A percentile compares a stretch with the other conserved stretches of the same genome.
Evolutionary conservation across 1,140 invertebrate species (phyloP).

Genomic region (Scaptodrosophila lebanonensis): DNA sequence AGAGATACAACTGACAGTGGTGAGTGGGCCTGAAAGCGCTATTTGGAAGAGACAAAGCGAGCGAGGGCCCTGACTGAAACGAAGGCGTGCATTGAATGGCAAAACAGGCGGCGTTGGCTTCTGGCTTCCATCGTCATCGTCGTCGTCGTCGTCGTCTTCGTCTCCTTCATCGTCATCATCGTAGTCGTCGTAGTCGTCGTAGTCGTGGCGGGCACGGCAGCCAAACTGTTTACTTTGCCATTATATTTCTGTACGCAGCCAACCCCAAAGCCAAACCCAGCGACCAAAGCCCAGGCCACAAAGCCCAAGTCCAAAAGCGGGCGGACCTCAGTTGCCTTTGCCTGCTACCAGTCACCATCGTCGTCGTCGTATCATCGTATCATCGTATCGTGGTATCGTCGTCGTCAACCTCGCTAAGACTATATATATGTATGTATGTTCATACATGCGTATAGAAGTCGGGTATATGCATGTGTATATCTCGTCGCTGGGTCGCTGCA

Average conservation of each 20-base stretch:
- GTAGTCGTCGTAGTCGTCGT: not conserved
- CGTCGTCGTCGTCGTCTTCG: constrained; percentile 17
- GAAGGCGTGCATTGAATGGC: not conserved
- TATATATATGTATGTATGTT: too few species aligned
- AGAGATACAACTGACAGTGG: not conserved
- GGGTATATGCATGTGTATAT: too few species aligned
- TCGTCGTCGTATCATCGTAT: too few species aligned
- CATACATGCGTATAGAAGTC: too few species aligned
- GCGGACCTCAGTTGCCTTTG: not conserved
- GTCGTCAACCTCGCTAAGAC: too few species aligned
- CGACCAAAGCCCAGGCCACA: constrained; percentile 16
- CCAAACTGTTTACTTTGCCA: constrained; percentile 47
- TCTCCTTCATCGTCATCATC: too few species aligned
- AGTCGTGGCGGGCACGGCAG: constrained; percentile 19
- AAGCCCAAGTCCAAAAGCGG: not conserved
- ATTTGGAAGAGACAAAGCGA: not conserved
- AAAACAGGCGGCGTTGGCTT: constrained; percentile 4
- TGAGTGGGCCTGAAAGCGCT: not conserved
- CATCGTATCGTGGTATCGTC: too few species aligned
- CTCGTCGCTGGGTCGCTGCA: too few species aligned
- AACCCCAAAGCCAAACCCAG: constrained; percentile 36
- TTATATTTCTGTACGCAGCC: constrained; percentile 46
- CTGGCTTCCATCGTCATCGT: constrained; percentile 1
- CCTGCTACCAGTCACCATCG: not conserved
- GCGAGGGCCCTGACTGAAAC: not conserved